Evolutionary conservation across 2,888 invertebrate species (phyloP), one percentile per base, ranked within the genome.

Genomic region (Candidula unifasciata): DNA sequence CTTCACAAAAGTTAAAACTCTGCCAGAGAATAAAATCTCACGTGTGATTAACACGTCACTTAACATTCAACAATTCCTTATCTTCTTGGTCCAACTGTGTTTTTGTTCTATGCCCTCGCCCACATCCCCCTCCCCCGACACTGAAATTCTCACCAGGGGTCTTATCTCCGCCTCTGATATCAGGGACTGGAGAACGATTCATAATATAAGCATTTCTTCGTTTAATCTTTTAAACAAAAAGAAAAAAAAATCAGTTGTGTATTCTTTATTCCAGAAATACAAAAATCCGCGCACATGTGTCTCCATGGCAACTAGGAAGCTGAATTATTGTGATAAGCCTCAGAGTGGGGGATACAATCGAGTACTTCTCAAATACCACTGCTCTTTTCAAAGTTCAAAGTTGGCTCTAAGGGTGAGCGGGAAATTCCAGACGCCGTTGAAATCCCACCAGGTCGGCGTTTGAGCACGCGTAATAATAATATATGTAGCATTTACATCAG

Each of bases 331-430:
- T 80, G 57, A 80, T 68, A 80, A 71, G 79, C 66, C 33, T 35
- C 37, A 18, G 16, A 10, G 35, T 44, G 57, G 76, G 35, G 66
- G 52, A 52, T 64, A 76, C 30, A 27, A 76, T 76, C 66, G 76
- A 82, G 76, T 82, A 66, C 82, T 66, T 73, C 76, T 82, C 74
- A 82, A 82, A 82, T 82, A 82, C 82, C 82, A 76, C 76, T 24
- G 76, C 76, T 82, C 44, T 74, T 82, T 82, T 82, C 66, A 82
- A 82, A 82, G 82, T 82, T 82, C 82, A 82, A 82, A 82, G 82
- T 82, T 82, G 30, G 82, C 82, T 76, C 24, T 18, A 52, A 76
- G 82, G 66, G 71, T 73, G 60, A 37, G 44, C 79, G 37, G 66
- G 68, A 80, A 80, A 80, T 80, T 80, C 80, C 80, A 71, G 33